Conservation (phyloP, 2,797 vertebrate species). For the Sphaeramia orbicularis region DNA sequence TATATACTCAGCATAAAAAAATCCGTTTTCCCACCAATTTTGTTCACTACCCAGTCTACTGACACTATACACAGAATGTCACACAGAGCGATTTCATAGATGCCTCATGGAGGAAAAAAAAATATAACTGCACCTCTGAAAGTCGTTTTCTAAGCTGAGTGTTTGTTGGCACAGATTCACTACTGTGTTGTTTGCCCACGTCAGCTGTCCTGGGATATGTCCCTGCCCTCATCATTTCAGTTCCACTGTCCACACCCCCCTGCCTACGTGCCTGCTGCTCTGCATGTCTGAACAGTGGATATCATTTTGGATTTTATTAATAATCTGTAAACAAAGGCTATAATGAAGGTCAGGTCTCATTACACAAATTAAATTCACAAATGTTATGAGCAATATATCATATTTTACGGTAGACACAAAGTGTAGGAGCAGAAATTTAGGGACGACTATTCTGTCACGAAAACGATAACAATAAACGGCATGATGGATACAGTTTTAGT, state of each 20-base stretch:
- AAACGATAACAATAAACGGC: too few species aligned
- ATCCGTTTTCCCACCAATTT: constrained; percentile 10
- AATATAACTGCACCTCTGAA: constrained; percentile 41
- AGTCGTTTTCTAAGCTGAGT: constrained; percentile 51
- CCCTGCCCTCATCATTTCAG: constrained; percentile 59
- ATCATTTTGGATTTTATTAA: constrained; percentile 40
- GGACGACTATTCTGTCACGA: too few species aligned
- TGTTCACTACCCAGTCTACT: constrained; percentile 22
- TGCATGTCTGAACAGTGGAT: constrained; percentile 40
- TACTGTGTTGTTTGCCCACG: constrained; percentile 67
- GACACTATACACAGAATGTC: constrained; percentile 17
- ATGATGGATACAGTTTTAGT: too few species aligned
- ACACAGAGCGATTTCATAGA: constrained; percentile 25
- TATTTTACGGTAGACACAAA: neutral
- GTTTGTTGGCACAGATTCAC: constrained; percentile 65
- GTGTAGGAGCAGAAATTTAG: too few species aligned
- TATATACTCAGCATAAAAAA: constrained; percentile 3
- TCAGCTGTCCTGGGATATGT: constrained; percentile 76
- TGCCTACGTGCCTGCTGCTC: constrained; percentile 51
- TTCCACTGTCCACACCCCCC: constrained; percentile 33
- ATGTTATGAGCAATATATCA: constrained; percentile 8
- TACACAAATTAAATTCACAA: constrained; percentile 5
- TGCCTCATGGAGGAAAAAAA: constrained; percentile 21
- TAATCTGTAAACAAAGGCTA: constrained; percentile 54
- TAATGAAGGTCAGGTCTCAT: constrained; percentile 27